phyloP scores from a whole-genome alignment of 2,888 invertebrate species.

The Tipula vernalis region DNA sequence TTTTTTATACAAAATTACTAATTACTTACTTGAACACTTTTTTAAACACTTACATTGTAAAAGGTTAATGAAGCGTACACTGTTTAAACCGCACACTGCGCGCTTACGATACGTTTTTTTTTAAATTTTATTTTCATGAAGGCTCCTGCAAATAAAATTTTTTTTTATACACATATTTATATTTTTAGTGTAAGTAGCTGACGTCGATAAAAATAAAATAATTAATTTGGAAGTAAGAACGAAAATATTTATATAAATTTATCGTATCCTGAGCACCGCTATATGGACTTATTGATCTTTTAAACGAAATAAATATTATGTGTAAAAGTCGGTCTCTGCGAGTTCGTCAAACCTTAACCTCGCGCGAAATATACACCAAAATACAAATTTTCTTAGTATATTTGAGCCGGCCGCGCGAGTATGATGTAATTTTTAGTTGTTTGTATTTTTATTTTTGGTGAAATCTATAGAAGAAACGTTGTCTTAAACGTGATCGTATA shows the following conservation, averaged over 20 bases:
- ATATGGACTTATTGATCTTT: background rate
- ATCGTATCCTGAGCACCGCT: background rate
- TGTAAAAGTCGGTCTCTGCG: background rate
- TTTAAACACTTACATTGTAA: background rate
- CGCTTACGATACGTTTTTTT: background rate
- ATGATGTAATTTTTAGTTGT: background rate
- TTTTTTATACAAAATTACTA: background rate
- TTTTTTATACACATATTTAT: too few relatives aligned
- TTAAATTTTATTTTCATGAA: background rate
- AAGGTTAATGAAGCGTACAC: too few relatives aligned
- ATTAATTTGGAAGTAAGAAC: background rate
- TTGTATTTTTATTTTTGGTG: background rate
- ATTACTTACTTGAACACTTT: background rate
- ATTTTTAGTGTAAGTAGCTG: background rate
- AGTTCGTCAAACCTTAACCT: background rate
- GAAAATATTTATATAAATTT: background rate
- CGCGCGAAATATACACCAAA: background rate
- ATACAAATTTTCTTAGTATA: background rate
- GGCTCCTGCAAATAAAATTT: background rate
- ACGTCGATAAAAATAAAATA: background rate
- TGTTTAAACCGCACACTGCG: background rate
- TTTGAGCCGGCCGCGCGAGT: background rate
- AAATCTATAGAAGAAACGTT: background rate
- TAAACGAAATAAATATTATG: background rate
- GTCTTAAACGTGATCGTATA: background rate